phyloP scores from a whole-genome alignment of 2,113 vertebrate species.

The Megaceryle maxima region DNA sequence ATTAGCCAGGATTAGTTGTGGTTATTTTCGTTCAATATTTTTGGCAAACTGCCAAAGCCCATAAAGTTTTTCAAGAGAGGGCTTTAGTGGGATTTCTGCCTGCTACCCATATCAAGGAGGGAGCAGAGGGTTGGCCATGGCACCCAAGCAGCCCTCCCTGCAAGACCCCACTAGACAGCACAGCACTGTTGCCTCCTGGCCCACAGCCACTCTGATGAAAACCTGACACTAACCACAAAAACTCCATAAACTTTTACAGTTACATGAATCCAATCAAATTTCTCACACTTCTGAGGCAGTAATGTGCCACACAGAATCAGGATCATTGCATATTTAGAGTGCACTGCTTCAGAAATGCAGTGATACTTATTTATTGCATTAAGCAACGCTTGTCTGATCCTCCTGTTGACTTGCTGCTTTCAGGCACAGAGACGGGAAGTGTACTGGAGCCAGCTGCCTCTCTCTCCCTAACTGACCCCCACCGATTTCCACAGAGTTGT shows the following conservation, averaged over 20 bases:
- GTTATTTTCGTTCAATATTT: not conserved
- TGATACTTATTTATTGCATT: not conserved
- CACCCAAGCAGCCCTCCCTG: not conserved
- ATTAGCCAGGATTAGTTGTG: not conserved
- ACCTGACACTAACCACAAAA: not conserved
- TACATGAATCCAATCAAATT: not conserved
- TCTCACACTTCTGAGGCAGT: not conserved
- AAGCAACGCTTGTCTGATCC: accelerated
- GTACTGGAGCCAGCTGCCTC: not conserved
- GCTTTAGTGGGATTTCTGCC: not conserved
- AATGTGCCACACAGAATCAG: not conserved
- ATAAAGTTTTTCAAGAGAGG: not conserved
- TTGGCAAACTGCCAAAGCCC: not conserved
- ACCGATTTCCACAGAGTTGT: not conserved
- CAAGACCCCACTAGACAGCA: constrained; percentile 25
- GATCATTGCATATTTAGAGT: not conserved
- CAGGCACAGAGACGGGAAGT: not conserved
- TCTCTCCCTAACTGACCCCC: not conserved
- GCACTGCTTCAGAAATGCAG: not conserved
- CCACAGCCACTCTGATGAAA: accelerated
- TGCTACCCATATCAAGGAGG: not conserved
- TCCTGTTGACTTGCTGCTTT: not conserved
- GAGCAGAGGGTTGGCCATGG: not conserved
- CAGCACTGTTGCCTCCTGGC: not conserved
- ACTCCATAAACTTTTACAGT: not conserved